Conservation (phyloP, 2,888 invertebrate genomes). For the Malachius bipustulatus region DNA sequence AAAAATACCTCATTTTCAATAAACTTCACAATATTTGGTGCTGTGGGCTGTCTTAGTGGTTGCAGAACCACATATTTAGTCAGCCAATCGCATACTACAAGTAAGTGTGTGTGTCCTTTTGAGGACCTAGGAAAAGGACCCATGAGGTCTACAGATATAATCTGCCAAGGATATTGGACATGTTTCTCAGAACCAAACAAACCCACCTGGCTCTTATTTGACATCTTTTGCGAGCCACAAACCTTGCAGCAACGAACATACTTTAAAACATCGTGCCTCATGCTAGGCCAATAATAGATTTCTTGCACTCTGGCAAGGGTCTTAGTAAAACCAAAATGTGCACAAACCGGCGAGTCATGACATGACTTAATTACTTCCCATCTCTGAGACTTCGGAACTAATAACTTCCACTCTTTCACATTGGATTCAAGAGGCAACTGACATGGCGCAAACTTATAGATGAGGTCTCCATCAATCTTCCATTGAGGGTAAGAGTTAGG, state of each 20-base stretch:
- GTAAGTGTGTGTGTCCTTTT: neutral
- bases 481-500: slow-evolving; percentile 13
- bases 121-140: slow-evolving; percentile 7
- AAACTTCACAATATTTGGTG: slow-evolving; percentile 8
- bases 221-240: slow-evolving; percentile 4
- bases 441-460: slow-evolving; percentile 10
- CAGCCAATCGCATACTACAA: slow-evolving; percentile 6
- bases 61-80: slow-evolving; percentile 6
- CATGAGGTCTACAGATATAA: slow-evolving; percentile 6
- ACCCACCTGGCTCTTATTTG: slow-evolving; percentile 1
- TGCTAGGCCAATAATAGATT: slow-evolving; percentile 11
- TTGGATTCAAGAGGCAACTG: slow-evolving; percentile 5
- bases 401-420: slow-evolving; percentile 6
- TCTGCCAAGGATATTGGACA: slow-evolving; percentile 6
- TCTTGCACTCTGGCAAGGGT: slow-evolving; percentile 7
- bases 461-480: slow-evolving; percentile 9
- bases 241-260: slow-evolving; percentile 8
- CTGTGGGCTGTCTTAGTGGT: slow-evolving; percentile 3
- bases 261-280: slow-evolving; percentile 9
- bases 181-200: slow-evolving; percentile 7
- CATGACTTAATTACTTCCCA: slow-evolving; percentile 4
- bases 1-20: slow-evolving; percentile 12
- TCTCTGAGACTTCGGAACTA: neutral
- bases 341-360: slow-evolving; percentile 5
- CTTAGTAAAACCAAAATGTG: slow-evolving; percentile 12